These are phyloP conservation scores for Peromyscus leucopus DNA, from an alignment of 2,113 vertebrate species.

Conservation along the genomic window DNA sequence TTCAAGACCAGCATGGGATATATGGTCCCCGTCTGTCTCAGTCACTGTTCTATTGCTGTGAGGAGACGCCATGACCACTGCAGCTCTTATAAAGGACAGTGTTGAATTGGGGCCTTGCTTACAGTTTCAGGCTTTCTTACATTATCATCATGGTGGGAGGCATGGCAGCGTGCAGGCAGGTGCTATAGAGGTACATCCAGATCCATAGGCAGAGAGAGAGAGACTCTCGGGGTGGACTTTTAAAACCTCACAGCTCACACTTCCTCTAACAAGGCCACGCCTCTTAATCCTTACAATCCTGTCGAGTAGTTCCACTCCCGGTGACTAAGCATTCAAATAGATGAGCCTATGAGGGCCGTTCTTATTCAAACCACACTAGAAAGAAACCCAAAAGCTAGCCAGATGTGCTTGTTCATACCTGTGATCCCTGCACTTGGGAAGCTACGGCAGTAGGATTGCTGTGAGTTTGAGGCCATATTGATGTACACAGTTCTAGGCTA, in stretches of 20 bases:
- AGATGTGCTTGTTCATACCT: background rate
- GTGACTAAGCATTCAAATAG: background rate
- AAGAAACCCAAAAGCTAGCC: background rate
- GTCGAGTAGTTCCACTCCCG: background rate
- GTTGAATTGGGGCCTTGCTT: background rate
- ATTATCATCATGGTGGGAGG: background rate
- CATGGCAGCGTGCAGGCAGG: background rate
- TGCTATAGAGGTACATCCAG: background rate
- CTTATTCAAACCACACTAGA: background rate
- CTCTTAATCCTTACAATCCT: background rate
- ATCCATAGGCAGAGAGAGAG: background rate
- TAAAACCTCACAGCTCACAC: no score
- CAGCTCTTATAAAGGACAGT: background rate
- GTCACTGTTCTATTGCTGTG: background rate
- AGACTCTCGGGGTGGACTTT: background rate
- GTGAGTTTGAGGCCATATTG: background rate
- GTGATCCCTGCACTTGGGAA: background rate
- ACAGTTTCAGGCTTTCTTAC: background rate
- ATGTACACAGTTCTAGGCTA: background rate
- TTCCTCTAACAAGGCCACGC: background rate
- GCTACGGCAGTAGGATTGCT: background rate
- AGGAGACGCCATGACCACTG: background rate
- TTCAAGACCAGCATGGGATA: background rate
- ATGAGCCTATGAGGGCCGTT: background rate
- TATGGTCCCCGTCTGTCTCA: background rate